A percentile compares a stretch with the other conserved stretches of the same genome.
Evolutionary conservation across 2,113 vertebrate species (phyloP).

Genomic region (Madoqua kirkii): DNA sequence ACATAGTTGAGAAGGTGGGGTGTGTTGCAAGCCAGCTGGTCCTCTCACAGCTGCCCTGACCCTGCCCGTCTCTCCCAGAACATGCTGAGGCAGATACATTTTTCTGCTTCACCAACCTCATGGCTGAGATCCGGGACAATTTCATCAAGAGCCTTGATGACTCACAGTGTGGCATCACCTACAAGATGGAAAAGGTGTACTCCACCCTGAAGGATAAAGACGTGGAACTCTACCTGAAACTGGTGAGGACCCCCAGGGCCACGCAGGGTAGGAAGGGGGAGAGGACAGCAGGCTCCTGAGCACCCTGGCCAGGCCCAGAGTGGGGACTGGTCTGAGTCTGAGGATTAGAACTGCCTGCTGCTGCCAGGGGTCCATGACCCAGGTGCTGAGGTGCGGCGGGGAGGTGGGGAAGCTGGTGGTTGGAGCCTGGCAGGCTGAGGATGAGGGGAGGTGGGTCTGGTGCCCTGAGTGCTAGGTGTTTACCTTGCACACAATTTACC

Average conservation of each 20-base stretch:
- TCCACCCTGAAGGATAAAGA: conserved; percentile 95
- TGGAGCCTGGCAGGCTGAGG: neutral
- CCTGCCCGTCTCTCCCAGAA: conserved; percentile 76
- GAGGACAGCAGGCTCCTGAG: neutral
- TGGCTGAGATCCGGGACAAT: conserved; percentile 98
- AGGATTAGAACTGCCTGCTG: neutral
- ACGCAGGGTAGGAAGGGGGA: neutral
- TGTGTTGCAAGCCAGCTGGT: fast-evolving
- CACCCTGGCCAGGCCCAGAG: neutral
- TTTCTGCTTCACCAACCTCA: conserved; percentile 98
- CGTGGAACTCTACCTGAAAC: conserved; percentile 91
- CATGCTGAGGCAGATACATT: conserved; percentile 97
- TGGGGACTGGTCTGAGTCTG: neutral
- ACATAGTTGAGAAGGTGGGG: neutral
- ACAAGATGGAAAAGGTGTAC: conserved; percentile 98
- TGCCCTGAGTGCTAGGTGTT: neutral
- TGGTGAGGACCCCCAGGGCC: conserved; percentile 81
- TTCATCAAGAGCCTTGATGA: conserved; percentile 99
- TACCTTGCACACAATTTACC: neutral
- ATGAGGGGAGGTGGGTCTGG: neutral
- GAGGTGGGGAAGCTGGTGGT: neutral
- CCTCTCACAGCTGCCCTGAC: neutral
- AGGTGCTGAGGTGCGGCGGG: fast-evolving
- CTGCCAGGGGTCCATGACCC: fast-evolving
- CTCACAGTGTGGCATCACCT: conserved; percentile 97